Base-by-base conservation (phyloP, 2,797 vertebrate species). In the Cryptoblepharus egeriae region DNA sequence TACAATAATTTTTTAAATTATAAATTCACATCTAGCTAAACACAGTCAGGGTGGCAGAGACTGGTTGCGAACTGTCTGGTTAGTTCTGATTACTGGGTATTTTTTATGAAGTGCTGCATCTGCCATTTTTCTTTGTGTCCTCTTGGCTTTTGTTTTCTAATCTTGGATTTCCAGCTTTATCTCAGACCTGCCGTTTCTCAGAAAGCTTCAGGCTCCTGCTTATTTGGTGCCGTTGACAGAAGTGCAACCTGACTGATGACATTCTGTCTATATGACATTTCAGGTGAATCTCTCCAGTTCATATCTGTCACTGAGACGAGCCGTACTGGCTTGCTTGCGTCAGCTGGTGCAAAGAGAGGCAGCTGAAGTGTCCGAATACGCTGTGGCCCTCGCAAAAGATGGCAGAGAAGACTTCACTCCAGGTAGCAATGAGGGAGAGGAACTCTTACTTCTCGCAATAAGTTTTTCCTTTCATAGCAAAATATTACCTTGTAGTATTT, bases 311-410 rank as follows among this genome's bases (percentile, higher is more conserved):
- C 82, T 99, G 88, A 96, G 98, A 60, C 96, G 96, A 28, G 96
- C 97, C 0, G 98, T 97, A 70, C 94, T 98, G 81, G 96, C 97
- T 55, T 99, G 98, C 90, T 94, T 99, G 90, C 93, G 94, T 83
- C 98, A 99, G 45, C 96, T 99, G 58, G 97, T 97, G 28, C 98
- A 98, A 92, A 95, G 96, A 79, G 98, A 97, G 92, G 97, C 97
- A 24, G 92, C 95, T 79, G 97, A 98, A 91, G 98, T 98, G 15
- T 97, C 96, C 5, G 96, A 97, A 86, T 95, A 97, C 64, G 98
- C 97, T 1, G 94, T 97, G 85, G 91, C 93, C 15, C 93, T 98
- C 85, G 96, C 97, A 86, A 98, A 97, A 92, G 97, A 97, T 65
- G 95, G 90, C 83, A 94, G 94, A 89, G 96, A 97, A 90, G 95